Conservation (phyloP, 2,888 invertebrate genomes). For the Altica lythri region DNA sequence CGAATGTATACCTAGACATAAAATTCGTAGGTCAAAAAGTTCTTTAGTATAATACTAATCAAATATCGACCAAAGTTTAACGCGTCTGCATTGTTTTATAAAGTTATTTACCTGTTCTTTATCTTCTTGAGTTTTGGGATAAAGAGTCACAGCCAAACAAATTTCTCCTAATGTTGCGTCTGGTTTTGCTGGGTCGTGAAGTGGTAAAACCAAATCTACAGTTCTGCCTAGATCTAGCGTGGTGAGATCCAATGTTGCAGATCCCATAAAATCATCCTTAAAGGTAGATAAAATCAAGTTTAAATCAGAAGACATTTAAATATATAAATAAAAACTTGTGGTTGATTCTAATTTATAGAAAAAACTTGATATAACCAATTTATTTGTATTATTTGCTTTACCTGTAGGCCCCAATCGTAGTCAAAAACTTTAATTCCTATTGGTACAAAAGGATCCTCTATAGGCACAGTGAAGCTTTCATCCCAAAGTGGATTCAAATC, state of each 20-base stretch:
- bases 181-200: constrained; percentile 77
- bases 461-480: constrained; percentile 89
- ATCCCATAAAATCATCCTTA: constrained; percentile 97
- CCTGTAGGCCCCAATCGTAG: constrained; percentile 90
- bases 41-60: too few relatives aligned
- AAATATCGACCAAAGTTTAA: too few relatives aligned
- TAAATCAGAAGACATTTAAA: not conserved
- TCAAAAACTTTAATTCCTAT: constrained; percentile 93
- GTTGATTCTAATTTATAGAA: not conserved
- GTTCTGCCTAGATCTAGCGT: constrained; percentile 77
- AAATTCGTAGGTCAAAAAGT: too few relatives aligned
- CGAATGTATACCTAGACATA: too few relatives aligned
- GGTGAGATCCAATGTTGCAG: constrained; percentile 82
- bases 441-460: constrained; percentile 88
- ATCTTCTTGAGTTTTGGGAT: constrained; percentile 92
- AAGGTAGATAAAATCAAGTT: too few relatives aligned
- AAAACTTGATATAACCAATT: not conserved
- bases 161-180: constrained; percentile 79
- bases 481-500: constrained; percentile 99
- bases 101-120: constrained; percentile 86
- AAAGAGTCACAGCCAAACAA: constrained; percentile 79
- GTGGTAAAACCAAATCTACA: constrained; percentile 77
- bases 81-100: too few relatives aligned
- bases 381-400: constrained; percentile 32
- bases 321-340: not conserved